phyloP scores from a whole-genome alignment of 2,888 invertebrate genomes.

The Fabriciana adippe region DNA sequence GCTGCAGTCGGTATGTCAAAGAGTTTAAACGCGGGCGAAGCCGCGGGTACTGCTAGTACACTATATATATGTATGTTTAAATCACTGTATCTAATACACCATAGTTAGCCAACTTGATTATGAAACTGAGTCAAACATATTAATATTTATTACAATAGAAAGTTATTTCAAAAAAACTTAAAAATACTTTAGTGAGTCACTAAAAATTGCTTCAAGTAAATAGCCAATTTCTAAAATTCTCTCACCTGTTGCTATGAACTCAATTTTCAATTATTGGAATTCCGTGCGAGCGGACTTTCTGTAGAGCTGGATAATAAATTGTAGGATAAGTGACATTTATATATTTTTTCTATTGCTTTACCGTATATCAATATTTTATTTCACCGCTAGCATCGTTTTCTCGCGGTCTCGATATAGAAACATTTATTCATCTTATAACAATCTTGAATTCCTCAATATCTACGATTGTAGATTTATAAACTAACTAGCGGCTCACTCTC shows the following conservation, averaged over 20 bases:
- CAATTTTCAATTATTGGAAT: slow-evolving; percentile 15
- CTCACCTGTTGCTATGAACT: slow-evolving; percentile 12
- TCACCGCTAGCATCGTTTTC: background rate
- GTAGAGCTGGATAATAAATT: background rate
- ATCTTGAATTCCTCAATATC: too few species aligned
- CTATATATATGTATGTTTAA: too few species aligned
- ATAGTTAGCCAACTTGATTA: too few species aligned
- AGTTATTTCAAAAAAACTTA: background rate
- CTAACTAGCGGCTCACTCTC: too few species aligned
- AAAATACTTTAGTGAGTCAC: background rate
- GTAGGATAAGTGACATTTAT: slow-evolving; percentile 3
- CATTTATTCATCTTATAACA: too few species aligned
- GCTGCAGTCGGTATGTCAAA: too few species aligned
- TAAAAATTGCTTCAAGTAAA: background rate
- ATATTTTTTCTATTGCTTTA: background rate
- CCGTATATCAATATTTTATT: background rate
- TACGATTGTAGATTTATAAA: too few species aligned
- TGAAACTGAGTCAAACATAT: too few species aligned
- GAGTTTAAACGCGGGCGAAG: too few species aligned
- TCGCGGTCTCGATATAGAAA: too few species aligned
- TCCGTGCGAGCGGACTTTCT: background rate
- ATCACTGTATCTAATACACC: too few species aligned
- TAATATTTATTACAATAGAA: background rate
- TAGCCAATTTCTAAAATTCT: slow-evolving; percentile 4
- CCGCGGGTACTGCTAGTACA: too few species aligned